A percentile compares a stretch with the other conserved stretches of the same genome.
Evolutionary conservation across 2,888 invertebrate species (phyloP).

Genomic region (Scaptomyza caliginosa): DNA sequence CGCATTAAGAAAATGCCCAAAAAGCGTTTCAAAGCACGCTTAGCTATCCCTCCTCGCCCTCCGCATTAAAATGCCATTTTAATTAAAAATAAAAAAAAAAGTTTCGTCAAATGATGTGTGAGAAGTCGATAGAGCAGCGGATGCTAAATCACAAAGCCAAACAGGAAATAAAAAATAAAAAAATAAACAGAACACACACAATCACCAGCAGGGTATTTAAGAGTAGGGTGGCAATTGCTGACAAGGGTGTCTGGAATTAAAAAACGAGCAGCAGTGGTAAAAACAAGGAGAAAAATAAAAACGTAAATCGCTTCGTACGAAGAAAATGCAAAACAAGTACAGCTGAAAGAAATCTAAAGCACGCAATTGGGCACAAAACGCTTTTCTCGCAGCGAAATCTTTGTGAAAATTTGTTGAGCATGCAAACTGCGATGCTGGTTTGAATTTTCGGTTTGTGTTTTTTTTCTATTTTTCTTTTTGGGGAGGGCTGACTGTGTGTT

Average conservation of each 20-base stretch:
- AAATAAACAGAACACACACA: constrained; percentile 8
- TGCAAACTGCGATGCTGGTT: constrained; percentile 60
- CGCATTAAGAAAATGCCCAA: constrained; percentile 70
- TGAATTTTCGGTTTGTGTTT: constrained; percentile 10
- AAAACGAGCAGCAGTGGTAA: not conserved
- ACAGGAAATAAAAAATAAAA: constrained; percentile 50
- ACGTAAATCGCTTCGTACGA: not conserved
- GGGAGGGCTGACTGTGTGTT: constrained; percentile 12
- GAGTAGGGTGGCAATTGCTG: constrained; percentile 10
- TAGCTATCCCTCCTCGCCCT: constrained; percentile 1
- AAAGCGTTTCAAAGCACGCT: constrained; percentile 63
- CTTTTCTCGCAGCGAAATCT: constrained; percentile 66
- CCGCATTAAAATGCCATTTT: constrained; percentile 70
- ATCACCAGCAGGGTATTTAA: not conserved
- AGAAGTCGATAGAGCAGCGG: constrained; percentile 75
- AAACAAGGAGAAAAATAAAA: too few species aligned
- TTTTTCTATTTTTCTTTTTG: not conserved
- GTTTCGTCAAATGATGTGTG: constrained; percentile 70
- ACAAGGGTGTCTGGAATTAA: constrained; percentile 55
- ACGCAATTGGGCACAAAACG: constrained; percentile 46
- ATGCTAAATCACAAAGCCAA: constrained; percentile 74
- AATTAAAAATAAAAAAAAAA: constrained; percentile 59
- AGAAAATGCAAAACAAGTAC: constrained; percentile 52
- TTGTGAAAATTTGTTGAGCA: constrained; percentile 78
- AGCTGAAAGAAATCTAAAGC: constrained; percentile 3